These are phyloP conservation scores for Aradus depressus DNA, from an alignment of 2,888 invertebrate species.

Conservation along the genomic window DNA sequence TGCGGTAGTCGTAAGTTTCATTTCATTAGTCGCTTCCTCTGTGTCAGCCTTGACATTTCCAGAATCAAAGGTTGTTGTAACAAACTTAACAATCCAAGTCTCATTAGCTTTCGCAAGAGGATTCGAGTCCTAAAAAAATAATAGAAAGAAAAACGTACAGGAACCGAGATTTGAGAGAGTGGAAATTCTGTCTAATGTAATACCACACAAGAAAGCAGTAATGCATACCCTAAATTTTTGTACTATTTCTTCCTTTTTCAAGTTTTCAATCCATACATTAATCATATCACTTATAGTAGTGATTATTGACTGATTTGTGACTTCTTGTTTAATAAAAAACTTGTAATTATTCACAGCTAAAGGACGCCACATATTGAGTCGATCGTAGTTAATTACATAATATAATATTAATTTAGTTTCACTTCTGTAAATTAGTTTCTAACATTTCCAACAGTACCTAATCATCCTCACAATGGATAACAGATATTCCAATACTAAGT, in stretches of 20 bases:
- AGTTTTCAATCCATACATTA: slow-evolving; percentile 10
- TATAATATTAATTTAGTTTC: too few relatives aligned
- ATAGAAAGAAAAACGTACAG: background rate
- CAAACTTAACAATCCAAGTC: slow-evolving; percentile 16
- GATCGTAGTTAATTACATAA: too few relatives aligned
- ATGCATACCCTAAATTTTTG: slow-evolving; percentile 15
- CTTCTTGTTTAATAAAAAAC: background rate
- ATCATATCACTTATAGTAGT: slow-evolving; percentile 11
- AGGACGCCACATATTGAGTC: slow-evolving; percentile 7
- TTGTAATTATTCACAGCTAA: background rate
- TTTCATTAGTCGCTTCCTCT: background rate
- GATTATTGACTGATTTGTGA: background rate
- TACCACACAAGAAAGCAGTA: background rate
- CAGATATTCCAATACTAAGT: too few relatives aligned
- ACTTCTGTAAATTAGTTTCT: too few relatives aligned
- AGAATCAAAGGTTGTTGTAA: slow-evolving; percentile 7
- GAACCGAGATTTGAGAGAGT: background rate
- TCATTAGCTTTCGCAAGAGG: slow-evolving; percentile 11
- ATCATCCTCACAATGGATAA: too few relatives aligned
- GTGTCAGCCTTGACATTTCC: background rate
- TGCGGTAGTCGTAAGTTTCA: slow-evolving; percentile 2
- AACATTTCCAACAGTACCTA: too few relatives aligned
- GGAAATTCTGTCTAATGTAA: background rate
- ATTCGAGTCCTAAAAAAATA: slow-evolving; percentile 18
- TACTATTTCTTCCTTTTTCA: slow-evolving; percentile 7